These are phyloP conservation scores for Trichoplax adhaerens DNA, from an alignment of 37 sponge, comb jelly and placozoan species.

Conservation along the genomic window DNA sequence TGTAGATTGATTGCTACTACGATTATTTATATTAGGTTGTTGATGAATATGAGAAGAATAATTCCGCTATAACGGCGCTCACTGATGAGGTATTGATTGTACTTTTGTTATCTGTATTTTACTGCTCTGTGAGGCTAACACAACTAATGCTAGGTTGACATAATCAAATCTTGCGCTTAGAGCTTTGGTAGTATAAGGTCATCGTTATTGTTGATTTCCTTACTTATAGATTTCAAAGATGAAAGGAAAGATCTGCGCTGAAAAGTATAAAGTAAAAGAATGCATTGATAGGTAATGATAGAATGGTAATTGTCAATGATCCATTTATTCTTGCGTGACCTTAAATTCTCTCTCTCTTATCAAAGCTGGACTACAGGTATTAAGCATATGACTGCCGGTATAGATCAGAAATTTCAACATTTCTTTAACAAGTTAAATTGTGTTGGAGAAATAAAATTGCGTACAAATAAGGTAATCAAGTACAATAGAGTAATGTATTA, in stretches of 20 bases:
- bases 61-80: conserved; percentile 10
- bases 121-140: not conserved
- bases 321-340: not conserved
- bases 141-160: too few species aligned
- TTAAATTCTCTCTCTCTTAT: conserved; percentile 1
- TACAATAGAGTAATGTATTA: too few species aligned
- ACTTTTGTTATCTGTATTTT: not conserved
- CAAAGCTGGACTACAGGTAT: conserved; percentile 56
- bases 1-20: not conserved
- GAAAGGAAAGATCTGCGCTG: conserved; percentile 3
- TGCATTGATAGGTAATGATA: conserved; percentile 20
- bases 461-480: conserved; percentile 33
- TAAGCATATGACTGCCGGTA: conserved; percentile 31
- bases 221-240: conserved; percentile 14
- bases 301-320: not conserved
- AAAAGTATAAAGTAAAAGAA: conserved; percentile 11
- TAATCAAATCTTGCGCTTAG: too few species aligned
- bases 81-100: conserved; percentile 10
- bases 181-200: too few species aligned
- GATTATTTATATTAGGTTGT: conserved; percentile 16
- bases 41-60: conserved; percentile 18
- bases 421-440: conserved; percentile 73
- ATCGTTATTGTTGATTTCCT: too few species aligned
- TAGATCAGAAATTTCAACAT: conserved; percentile 43
- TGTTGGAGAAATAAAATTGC: conserved; percentile 68